phyloP scores from a whole-genome alignment of 2,113 vertebrate genomes.

The Tachycineta bicolor region DNA sequence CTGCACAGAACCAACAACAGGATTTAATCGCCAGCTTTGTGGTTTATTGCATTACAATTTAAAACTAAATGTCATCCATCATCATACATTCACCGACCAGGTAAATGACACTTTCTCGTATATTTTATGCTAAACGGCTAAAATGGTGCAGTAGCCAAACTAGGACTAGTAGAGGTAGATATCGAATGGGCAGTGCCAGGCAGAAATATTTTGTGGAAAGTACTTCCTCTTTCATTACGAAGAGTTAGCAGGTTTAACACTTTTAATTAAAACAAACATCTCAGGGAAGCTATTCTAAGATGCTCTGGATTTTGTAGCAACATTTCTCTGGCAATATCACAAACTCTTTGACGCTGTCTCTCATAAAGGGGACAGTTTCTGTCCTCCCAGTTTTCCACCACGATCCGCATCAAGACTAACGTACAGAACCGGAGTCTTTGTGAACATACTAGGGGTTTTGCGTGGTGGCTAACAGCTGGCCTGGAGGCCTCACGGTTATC shows the following conservation, averaged over 20 bases:
- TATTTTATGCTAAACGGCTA: conserved; percentile 21
- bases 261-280: background rate
- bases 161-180: conserved; percentile 62
- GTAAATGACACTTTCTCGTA: background rate
- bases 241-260: background rate
- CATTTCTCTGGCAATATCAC: background rate
- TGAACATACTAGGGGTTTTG: background rate
- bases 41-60: conserved; percentile 64
- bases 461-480: background rate
- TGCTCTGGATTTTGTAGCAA: conserved; percentile 1
- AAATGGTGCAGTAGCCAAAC: conserved; percentile 21
- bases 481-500: background rate
- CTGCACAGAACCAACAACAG: conserved; percentile 36
- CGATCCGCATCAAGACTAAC: background rate
- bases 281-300: conserved; percentile 26
- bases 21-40: background rate
- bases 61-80: conserved; percentile 18
- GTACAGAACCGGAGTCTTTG: conserved; percentile 14
- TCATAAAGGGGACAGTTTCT: background rate
- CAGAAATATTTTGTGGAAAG: conserved; percentile 22
- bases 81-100: conserved; percentile 7
- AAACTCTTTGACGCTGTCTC: background rate
- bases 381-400: background rate
- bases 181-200: conserved; percentile 59
- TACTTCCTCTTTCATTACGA: background rate